A percentile compares a stretch with the other conserved stretches of the same genome.
Evolutionary conservation across 1,140 invertebrate genomes (phyloP).

Genomic region (Pissodes strobi): DNA sequence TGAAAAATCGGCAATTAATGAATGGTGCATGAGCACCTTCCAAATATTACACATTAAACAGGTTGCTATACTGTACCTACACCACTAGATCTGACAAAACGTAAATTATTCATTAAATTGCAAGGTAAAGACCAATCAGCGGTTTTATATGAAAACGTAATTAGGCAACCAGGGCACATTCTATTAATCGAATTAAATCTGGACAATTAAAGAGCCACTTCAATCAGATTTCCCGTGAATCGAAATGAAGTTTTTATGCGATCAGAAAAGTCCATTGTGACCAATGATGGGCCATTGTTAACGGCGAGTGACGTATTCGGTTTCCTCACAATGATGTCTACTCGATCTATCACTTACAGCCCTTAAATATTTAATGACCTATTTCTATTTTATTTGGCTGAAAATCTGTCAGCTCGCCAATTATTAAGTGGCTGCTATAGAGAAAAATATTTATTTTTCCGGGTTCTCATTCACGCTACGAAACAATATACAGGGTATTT

Average conservation of each 20-base stretch:
- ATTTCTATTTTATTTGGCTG: slow-evolving; percentile 33
- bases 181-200: slow-evolving; percentile 18
- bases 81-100: too few species aligned
- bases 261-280: slow-evolving; percentile 41
- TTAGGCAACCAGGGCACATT: too few species aligned
- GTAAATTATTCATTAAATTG: too few species aligned
- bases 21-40: too few species aligned
- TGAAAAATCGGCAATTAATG: too few species aligned
- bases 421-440: slow-evolving; percentile 1
- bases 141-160: too few species aligned
- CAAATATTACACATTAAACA: too few species aligned
- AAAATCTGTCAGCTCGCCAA: slow-evolving; percentile 10
- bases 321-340: slow-evolving; percentile 43
- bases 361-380: slow-evolving; percentile 44
- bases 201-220: slow-evolving; percentile 21
- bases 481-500: too few species aligned
- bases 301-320: slow-evolving; percentile 42
- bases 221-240: slow-evolving; percentile 16
- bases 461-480: too few species aligned
- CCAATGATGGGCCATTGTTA: slow-evolving; percentile 36
- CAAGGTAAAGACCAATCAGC: too few species aligned
- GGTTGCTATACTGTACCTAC: too few species aligned
- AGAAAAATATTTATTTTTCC: too few species aligned
- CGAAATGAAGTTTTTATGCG: slow-evolving; percentile 41
- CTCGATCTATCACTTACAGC: slow-evolving; percentile 43